Conservation (phyloP, 1,140 invertebrate species). For the Drosophila auraria region DNA sequence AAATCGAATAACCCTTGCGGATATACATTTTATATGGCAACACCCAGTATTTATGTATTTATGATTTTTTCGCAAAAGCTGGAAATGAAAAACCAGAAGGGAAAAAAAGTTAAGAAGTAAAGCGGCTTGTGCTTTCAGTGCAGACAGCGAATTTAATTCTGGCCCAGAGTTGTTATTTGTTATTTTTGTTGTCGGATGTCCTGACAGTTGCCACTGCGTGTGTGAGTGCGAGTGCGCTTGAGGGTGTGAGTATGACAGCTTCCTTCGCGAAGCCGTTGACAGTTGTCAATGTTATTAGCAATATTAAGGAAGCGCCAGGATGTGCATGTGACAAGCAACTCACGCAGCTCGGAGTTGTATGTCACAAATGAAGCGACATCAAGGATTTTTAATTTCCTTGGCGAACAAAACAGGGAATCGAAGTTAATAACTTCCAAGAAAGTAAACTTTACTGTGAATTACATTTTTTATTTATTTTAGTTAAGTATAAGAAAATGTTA, state of each 20-base stretch:
- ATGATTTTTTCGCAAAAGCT: constrained; percentile 47
- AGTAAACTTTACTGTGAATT: background rate
- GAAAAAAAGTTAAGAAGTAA: constrained; percentile 75
- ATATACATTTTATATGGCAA: constrained; percentile 16
- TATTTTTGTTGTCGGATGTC: constrained; percentile 22
- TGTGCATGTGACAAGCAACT: constrained; percentile 27
- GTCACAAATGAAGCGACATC: constrained; percentile 1
- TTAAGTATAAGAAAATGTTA: too few species aligned
- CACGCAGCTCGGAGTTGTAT: constrained; percentile 17
- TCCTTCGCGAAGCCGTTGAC: constrained; percentile 63
- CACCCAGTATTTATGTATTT: constrained; percentile 3
- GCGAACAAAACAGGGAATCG: background rate
- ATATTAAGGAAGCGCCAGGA: constrained; percentile 26
- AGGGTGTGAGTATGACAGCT: constrained; percentile 57
- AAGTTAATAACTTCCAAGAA: background rate
- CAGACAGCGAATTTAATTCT: constrained; percentile 26
- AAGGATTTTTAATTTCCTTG: constrained; percentile 12
- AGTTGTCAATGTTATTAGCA: constrained; percentile 78
- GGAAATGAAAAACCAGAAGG: constrained; percentile 50
- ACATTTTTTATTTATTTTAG: too few species aligned
- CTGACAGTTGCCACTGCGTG: constrained; percentile 48
- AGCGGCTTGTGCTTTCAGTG: constrained; percentile 59
- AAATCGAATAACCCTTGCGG: background rate
- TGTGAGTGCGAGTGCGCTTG: background rate
- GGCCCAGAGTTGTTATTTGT: constrained; percentile 17